Evolutionary conservation across 2,888 invertebrate species (phyloP), one percentile per base, ranked within the genome.

Genomic region (Cheiracanthium punctorium): DNA sequence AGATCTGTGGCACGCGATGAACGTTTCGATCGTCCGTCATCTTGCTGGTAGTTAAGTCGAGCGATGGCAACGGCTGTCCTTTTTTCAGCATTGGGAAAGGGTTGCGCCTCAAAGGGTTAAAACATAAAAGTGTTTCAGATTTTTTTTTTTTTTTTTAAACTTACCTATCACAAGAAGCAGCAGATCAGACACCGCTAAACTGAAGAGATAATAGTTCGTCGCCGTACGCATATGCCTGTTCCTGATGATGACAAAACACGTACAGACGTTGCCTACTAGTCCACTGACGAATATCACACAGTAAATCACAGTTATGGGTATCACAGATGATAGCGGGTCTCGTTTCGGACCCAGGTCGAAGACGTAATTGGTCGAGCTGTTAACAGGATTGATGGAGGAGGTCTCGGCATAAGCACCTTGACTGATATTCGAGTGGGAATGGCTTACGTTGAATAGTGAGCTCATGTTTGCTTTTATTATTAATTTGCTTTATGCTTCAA

Each of bases 211-310:
- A 91, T 95, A 96, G 92, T 96, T 96, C 5, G 96, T 96, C 0
- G 96, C 95, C 0, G 96, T 96, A 91, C 96, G 95, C 96, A 96
- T 96, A 88, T 95, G 95, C 85, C 94, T 93, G 91, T 96, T 96
- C 72, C 94, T 93, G 0, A 94, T 94, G 65, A 96, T 96, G 10
- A 96, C 96, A 10, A 96, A 93, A 91, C 96, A 96, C 0, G 96
- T 96, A 91, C 95, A 94, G 67, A 95, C 93, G 91, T 96, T 96
- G 0, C 96, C 96, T 14, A 96, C 91, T 29, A 96, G 93, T 0
- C 96, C 96, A 0, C 94, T 94, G 65, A 96, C 91, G 91, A 96
- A 95, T 89, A 96, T 96, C 12, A 94, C 85, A 5, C 92, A 92
- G 91, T 96, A 96, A 28, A 94, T 92, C n/a, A 95, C 91, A 17